phyloP scores from a whole-genome alignment of 2,888 invertebrate genomes.

The Sphaerophoria taeniata region DNA sequence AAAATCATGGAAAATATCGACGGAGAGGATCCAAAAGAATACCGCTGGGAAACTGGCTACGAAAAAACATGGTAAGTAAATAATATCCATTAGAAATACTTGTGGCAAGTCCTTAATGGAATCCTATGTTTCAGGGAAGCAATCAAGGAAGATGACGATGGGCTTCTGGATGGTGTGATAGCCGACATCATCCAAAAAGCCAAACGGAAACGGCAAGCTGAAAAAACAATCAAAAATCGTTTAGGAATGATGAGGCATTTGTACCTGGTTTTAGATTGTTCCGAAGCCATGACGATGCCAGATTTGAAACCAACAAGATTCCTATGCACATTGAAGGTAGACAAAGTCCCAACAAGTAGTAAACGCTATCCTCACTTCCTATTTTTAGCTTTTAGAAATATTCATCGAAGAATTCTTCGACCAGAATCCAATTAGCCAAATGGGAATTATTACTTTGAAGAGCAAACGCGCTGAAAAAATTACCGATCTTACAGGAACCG shows the following conservation, averaged over 20 bases:
- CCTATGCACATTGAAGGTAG: conserved; percentile 93
- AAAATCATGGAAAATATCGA: conserved; percentile 84
- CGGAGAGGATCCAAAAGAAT: conserved; percentile 93
- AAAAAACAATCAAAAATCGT: conserved; percentile 88
- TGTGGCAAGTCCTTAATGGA: conserved; percentile 24
- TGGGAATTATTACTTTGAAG: conserved; percentile 95
- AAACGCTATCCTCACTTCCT: background rate
- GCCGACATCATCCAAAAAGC: conserved; percentile 96
- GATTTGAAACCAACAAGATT: conserved; percentile 97
- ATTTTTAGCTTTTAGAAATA: conserved; percentile 91
- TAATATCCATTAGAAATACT: background rate
- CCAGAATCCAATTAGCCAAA: conserved; percentile 98
- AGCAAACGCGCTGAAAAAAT: conserved; percentile 97
- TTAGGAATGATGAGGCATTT: conserved; percentile 99
- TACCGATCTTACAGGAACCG: conserved; percentile 94
- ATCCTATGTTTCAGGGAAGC: conserved; percentile 89
- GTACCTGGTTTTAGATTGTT: conserved; percentile 95
- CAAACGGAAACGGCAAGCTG: conserved; percentile 89
- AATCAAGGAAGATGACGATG: conserved; percentile 97
- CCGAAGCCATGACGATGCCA: conserved; percentile 96
- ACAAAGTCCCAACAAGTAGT: background rate
- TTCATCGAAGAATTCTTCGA: conserved; percentile 99
- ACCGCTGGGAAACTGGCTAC: conserved; percentile 97
- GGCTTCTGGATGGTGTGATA: conserved; percentile 94
- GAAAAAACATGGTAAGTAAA: conserved; percentile 93